phyloP scores from a whole-genome alignment of 2,888 invertebrate species.

The Campoplex capitator region DNA sequence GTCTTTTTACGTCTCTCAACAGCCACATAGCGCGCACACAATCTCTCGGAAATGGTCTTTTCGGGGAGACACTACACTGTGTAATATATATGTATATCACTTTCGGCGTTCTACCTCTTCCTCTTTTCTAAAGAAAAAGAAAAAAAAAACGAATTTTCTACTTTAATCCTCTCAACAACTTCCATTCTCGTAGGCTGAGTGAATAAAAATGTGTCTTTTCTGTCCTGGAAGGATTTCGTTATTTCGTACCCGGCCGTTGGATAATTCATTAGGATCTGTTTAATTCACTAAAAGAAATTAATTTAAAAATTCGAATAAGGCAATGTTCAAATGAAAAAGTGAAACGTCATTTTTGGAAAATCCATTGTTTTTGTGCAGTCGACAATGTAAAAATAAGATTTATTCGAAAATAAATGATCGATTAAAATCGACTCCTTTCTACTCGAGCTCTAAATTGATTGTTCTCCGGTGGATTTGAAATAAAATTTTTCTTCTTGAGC shows the following conservation, averaged over 20 bases:
- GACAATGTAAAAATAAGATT: neutral
- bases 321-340: neutral
- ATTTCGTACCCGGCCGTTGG: neutral
- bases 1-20: constrained; percentile 68
- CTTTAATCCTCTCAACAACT: constrained; percentile 75
- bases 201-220: constrained; percentile 64
- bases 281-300: neutral
- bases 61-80: constrained; percentile 28
- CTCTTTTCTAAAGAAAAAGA: neutral
- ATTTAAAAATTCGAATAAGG: neutral
- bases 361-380: neutral
- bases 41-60: constrained; percentile 38
- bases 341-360: neutral
- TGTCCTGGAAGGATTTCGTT: constrained; percentile 73
- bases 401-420: no score
- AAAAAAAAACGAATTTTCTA: constrained; percentile 12
- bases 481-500: neutral
- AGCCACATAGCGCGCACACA: constrained; percentile 43
- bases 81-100: constrained; percentile 7
- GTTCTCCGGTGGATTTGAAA: neutral
- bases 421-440: neutral
- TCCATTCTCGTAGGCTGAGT: constrained; percentile 71
- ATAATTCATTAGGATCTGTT: neutral
- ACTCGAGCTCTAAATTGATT: neutral
- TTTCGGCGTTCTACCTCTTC: constrained; percentile 34